Base-by-base conservation (phyloP, 2,888 invertebrate genomes). In the Ophion obscuratus region DNA sequence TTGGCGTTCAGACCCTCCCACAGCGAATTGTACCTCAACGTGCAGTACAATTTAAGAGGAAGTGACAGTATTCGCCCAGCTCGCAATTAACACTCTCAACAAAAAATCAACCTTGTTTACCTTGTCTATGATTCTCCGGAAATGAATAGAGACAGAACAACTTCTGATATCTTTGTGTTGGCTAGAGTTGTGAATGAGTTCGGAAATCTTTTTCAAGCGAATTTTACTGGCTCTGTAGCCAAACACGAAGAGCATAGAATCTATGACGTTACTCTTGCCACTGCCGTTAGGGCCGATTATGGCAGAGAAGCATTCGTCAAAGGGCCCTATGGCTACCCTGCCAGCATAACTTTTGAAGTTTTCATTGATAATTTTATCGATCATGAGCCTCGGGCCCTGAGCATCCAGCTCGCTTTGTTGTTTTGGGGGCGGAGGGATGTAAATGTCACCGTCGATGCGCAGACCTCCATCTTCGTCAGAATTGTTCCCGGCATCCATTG, bases 251-350 rank as follows among this genome's bases (percentile, higher is more conserved):
- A 99, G 95, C 97, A 99, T 98, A 0, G 99, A 98, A 94, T 99
- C 99, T 90, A 99, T 99, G 0, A 99, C 99, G 94, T 99, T 99
- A 90, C 99, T 99, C 94, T 99, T 99, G 0, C 99, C 99, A 94
- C 99, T 99, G 36, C 99, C 99, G 94, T 99, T 99, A 0, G 99
- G 99, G 0, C 99, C 99, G 88, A 99, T 97, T 80, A 99, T 99
- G 0, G 99, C 96, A 7, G 99, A 98, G 92, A 99, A 99, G 93
- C 98, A 98, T 97, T 99, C 98, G 94, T 99, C 98, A 94, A 99
- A 99, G 0, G 99, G 99, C 0, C 99, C 99, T 76, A 99, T 95
- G 2, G 95, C 94, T 91, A 97, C 96, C 61, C 95, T 95, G 0
- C 98, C 97, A 47, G 98, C 98, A 92, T 99, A 99, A 92, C 99